Evolutionary conservation across 2,888 invertebrate species (phyloP), one percentile per base, ranked within the genome.

Genomic region (Platypus cylindrus): DNA sequence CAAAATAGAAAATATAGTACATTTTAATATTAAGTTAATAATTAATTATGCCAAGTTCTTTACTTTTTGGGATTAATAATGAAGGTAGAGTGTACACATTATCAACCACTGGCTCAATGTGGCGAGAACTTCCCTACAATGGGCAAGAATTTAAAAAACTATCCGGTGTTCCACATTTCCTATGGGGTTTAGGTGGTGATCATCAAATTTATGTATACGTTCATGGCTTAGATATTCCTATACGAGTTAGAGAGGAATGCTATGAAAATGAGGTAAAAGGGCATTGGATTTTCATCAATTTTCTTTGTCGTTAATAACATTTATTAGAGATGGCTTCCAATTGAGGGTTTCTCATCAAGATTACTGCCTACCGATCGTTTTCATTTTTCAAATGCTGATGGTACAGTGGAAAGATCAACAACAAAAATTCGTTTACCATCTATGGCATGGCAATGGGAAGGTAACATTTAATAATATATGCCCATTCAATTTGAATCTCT

Each of bases 371-470:
- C 90, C 12, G 93, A 93, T 59, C 72, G 93, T 43, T 81, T 77
- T 52, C 78, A 75, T 50, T 91, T 83, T 66, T 91, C 90, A 9
- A 83, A 78, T 48, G 73, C 73, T 50, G 86, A 89, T 67, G 93
- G 93, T 4, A 72, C 74, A 5, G 68, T 73, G 20, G 81, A 85
- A 50, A 69, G 86, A 38, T 73, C 78, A 18, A 78, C 84, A 45
- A 80, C 84, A 50, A 77, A 76, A 57, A 85, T 93, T 40, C 68
- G 83, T 42, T 63, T 93, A 29, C 93, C 93, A 4, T 90, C 91
- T 1, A 82, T 87, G 77, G 87, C 89, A 11, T 94, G 93, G 93
- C 83, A 87, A 53, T 94, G 93, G 93, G 93, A 94, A 65, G 42
- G 42, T 43, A 42, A 14, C 1, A 9, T 18, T 13, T n/a, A n/a